Evolutionary conservation across 2,888 invertebrate species (phyloP).

Genomic region (Agrypnus murinus): DNA sequence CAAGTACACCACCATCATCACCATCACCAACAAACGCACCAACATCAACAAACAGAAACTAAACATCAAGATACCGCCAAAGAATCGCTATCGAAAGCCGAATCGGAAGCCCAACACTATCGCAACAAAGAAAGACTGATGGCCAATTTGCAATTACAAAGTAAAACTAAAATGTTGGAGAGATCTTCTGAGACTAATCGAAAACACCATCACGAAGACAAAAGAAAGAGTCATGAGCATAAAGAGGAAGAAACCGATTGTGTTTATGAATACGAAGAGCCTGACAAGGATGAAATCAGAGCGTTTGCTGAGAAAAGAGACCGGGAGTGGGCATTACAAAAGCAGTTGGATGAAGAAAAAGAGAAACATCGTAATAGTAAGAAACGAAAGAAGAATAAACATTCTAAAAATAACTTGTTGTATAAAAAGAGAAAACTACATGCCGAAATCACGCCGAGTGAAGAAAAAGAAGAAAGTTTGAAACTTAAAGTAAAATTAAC

Average conservation of each 20-base stretch:
- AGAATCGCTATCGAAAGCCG: constrained; percentile 12
- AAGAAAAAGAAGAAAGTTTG: constrained; percentile 70
- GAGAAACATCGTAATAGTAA: constrained; percentile 69
- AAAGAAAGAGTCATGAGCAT: not conserved
- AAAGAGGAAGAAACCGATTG: constrained; percentile 58
- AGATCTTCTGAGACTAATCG: constrained; percentile 14
- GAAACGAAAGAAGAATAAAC: constrained; percentile 75
- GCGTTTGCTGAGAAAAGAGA: constrained; percentile 70
- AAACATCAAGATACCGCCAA: constrained; percentile 18
- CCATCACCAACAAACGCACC: not conserved
- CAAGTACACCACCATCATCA: not conserved
- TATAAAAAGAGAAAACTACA: constrained; percentile 74
- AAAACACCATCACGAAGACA: not conserved
- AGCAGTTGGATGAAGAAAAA: constrained; percentile 65
- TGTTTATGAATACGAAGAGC: constrained; percentile 68
- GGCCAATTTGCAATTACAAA: constrained; percentile 67
- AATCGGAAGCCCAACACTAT: constrained; percentile 50
- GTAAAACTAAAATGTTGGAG: constrained; percentile 61
- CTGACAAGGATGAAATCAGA: constrained; percentile 69
- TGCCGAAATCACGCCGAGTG: constrained; percentile 72
- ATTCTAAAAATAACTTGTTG: constrained; percentile 72
- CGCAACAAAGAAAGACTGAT: constrained; percentile 65
- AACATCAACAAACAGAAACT: constrained; percentile 1
- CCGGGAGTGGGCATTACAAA: constrained; percentile 69
- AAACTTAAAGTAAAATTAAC: constrained; percentile 75